Conservation (phyloP, 2,797 vertebrate genomes). For the Threskiornis aethiopicus region DNA sequence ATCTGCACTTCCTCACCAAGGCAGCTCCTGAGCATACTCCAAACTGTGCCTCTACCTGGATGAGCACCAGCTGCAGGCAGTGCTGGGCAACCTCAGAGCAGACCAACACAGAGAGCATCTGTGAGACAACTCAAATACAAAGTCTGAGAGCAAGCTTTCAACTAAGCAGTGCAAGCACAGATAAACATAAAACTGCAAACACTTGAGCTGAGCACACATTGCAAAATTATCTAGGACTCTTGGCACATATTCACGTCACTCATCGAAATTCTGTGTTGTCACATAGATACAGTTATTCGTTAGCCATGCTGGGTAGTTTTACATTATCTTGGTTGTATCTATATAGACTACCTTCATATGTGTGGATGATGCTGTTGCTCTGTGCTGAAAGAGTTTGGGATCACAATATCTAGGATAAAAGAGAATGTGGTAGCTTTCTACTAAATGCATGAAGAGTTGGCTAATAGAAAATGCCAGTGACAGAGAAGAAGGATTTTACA, state of each 20-base stretch:
- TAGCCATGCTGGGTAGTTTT: not conserved
- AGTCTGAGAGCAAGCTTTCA: not conserved
- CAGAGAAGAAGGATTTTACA: not conserved
- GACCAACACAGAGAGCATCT: not conserved
- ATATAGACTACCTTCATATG: fast-evolving
- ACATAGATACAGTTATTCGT: not conserved
- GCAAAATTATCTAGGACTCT: not conserved
- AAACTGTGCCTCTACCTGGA: not conserved
- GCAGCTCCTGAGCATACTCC: not conserved
- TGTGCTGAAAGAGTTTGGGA: not conserved
- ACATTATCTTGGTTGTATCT: not conserved
- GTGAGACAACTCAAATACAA: not conserved
- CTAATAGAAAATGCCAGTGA: not conserved
- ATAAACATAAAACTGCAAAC: not conserved
- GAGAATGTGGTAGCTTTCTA: not conserved
- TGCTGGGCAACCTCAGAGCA: not conserved
- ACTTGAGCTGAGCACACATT: fast-evolving
- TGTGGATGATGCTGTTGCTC: not conserved
- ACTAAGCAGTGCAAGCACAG: not conserved
- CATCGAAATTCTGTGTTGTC: not conserved
- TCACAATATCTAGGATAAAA: not conserved
- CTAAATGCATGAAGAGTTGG: not conserved
- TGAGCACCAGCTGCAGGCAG: not conserved
- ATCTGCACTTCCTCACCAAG: not conserved
- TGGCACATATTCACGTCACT: not conserved